A percentile compares a stretch with the other conserved stretches of the same genome.
phyloP scores from a whole-genome alignment of 2,797 vertebrate species.

The Spizella passerina region DNA sequence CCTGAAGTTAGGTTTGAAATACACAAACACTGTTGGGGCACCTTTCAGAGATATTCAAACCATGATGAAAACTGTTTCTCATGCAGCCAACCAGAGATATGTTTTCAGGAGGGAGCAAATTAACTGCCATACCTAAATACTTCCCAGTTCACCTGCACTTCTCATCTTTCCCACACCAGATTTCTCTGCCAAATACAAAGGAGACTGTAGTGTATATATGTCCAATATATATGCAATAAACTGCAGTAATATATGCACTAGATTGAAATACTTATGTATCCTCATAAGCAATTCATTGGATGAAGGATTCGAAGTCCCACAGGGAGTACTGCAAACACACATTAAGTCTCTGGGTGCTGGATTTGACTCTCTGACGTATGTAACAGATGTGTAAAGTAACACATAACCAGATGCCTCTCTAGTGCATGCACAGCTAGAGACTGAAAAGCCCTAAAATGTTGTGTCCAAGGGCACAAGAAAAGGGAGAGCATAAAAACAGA shows the following conservation, averaged over 20 bases:
- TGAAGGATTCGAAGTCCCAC: slow-evolving; percentile 5
- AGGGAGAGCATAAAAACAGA: neutral
- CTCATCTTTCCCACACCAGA: neutral
- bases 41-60: neutral
- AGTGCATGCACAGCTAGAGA: neutral
- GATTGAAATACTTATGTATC: slow-evolving; percentile 43
- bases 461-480: neutral
- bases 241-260: neutral
- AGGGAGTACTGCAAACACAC: slow-evolving; percentile 7
- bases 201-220: neutral
- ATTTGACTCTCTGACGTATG: neutral
- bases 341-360: neutral
- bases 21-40: neutral
- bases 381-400: slow-evolving; percentile 7
- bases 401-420: neutral
- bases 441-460: neutral
- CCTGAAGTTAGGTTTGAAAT: neutral
- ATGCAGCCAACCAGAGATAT: neutral
- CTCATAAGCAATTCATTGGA: slow-evolving; percentile 27
- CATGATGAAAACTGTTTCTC: neutral
- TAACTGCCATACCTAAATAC: neutral
- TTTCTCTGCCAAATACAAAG: neutral
- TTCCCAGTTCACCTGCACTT: neutral
- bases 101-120: neutral
- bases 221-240: neutral